Evolutionary conservation across 1,140 invertebrate species (phyloP).

Genomic region (Portunus trituberculatus): DNA sequence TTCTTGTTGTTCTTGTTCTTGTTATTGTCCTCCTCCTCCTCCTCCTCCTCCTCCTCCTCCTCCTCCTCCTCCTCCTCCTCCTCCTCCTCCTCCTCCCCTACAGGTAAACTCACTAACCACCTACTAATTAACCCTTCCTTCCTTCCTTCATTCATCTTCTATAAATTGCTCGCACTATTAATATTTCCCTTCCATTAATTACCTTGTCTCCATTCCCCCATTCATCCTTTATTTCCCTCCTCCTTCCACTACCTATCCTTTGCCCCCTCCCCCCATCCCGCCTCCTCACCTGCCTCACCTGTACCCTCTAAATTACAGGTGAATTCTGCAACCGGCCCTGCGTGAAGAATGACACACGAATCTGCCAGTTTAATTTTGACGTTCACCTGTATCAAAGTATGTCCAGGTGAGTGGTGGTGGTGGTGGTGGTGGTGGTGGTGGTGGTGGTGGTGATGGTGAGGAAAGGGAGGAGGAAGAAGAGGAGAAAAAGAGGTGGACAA

Average conservation of each 20-base stretch:
- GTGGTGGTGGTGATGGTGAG: no score
- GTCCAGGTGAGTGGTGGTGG: slow-evolving; percentile 63
- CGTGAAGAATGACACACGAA: slow-evolving; percentile 55
- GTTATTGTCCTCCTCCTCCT: no score
- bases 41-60: no score
- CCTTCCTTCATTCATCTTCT: background rate
- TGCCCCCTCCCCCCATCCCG: no score
- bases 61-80: no score
- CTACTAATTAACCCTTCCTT: background rate
- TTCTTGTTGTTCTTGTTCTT: no score
- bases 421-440: no score
- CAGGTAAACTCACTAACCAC: no score
- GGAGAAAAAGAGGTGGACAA: background rate
- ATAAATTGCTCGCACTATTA: background rate
- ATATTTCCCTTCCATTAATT: background rate
- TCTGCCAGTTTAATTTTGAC: slow-evolving; percentile 73
- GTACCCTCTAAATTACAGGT: slow-evolving; percentile 31
- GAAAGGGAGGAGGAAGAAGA: background rate
- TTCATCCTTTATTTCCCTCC: no score
- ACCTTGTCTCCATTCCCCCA: background rate
- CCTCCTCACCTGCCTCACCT: no score
- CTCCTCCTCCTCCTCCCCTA: no score
- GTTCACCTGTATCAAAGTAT: slow-evolving; percentile 73
- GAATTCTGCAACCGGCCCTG: slow-evolving; percentile 68
- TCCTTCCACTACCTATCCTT: background rate